phyloP scores from a whole-genome alignment of 2,888 invertebrate genomes.

The Epinotia brunnichana region DNA sequence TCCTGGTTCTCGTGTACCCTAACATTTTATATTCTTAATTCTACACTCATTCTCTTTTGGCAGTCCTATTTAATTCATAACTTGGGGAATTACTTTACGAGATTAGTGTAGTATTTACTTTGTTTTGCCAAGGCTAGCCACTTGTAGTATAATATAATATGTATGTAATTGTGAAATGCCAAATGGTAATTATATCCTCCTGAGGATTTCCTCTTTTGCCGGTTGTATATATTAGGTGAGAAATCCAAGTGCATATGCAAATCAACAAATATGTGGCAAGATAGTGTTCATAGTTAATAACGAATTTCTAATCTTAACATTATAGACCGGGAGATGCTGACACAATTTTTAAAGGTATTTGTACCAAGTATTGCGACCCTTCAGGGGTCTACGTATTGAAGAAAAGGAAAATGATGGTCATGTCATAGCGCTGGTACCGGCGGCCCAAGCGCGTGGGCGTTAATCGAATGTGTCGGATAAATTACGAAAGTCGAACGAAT shows the following conservation, averaged over 20 bases:
- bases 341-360: no score
- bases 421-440: no score
- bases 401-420: no score
- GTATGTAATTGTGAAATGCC: background rate
- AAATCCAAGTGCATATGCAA: background rate
- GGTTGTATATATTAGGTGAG: background rate
- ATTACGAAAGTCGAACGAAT: no score
- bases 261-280: background rate
- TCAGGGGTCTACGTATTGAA: no score
- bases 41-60: conserved; percentile 32
- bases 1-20: conserved; percentile 9
- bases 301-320: no score
- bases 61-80: conserved; percentile 33
- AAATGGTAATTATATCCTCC: background rate
- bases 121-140: background rate
- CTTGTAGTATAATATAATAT: background rate
- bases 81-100: conserved; percentile 22
- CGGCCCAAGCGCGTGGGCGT: no score
- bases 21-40: conserved; percentile 41
- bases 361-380: no score
- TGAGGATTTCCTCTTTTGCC: background rate
- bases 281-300: background rate
- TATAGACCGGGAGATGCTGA: no score
- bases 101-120: conserved; percentile 18
- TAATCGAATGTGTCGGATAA: no score